Evolutionary conservation across 2,113 vertebrate genomes (phyloP).

Genomic region (Syrmaticus mikado): DNA sequence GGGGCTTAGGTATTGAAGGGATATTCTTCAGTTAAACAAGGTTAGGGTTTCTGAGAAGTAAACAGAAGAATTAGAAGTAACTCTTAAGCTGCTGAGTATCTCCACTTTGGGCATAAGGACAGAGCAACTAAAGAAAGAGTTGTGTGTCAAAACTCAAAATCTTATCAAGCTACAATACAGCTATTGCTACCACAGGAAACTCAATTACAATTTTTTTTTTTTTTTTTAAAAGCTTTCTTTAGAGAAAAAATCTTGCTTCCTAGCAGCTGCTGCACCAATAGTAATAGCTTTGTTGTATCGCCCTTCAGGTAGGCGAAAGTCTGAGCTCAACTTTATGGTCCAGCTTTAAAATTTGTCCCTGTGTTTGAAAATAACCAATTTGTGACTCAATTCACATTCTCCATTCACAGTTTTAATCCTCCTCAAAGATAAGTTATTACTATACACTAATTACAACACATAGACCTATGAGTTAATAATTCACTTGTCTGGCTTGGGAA

Average conservation of each 20-base stretch:
- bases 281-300: not conserved
- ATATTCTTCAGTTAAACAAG: not conserved
- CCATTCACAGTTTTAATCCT: not conserved
- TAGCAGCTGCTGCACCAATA: not conserved
- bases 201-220: not conserved
- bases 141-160: not conserved
- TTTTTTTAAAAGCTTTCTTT: not conserved
- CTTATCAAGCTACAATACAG: not conserved
- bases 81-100: not conserved
- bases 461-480: constrained; percentile 68
- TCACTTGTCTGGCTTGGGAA: constrained; percentile 60
- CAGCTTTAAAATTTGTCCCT: not conserved
- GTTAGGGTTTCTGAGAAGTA: not conserved
- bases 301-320: not conserved
- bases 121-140: not conserved
- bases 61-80: not conserved
- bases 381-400: not conserved
- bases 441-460: constrained; percentile 53
- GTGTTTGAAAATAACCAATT: not conserved
- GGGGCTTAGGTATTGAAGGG: not conserved
- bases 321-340: not conserved
- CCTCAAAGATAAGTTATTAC: constrained; percentile 58
- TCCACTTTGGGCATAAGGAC: not conserved
- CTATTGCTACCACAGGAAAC: not conserved
- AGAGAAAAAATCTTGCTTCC: not conserved